These are phyloP conservation scores for Chiroxiphia lanceolata DNA, from an alignment of 2,797 vertebrate genomes.

Conservation along the genomic window DNA sequence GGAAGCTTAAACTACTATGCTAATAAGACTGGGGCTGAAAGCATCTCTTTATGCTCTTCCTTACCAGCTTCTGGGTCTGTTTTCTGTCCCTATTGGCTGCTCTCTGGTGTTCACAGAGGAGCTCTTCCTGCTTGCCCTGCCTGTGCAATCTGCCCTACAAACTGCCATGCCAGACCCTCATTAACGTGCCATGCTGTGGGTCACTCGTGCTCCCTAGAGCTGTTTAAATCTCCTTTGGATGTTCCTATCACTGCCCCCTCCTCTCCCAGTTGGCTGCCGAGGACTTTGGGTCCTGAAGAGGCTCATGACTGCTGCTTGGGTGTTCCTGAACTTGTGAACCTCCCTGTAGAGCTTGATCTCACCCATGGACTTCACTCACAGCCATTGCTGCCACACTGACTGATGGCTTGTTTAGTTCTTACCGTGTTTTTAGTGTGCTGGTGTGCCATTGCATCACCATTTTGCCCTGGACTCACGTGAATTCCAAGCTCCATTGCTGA, in stretches of 20 bases:
- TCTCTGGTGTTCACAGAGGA: not conserved
- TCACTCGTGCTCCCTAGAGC: not conserved
- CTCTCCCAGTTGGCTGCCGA: not conserved
- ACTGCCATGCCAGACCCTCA: not conserved
- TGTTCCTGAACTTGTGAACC: not conserved
- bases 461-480: not conserved
- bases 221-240: not conserved
- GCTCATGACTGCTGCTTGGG: not conserved
- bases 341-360: not conserved
- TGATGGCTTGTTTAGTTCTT: not conserved
- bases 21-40: not conserved
- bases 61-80: not conserved
- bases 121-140: not conserved
- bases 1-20: not conserved
- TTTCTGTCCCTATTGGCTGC: not conserved
- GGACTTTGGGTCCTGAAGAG: not conserved
- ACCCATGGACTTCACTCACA: not conserved
- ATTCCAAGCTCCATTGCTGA: not conserved
- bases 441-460: not conserved
- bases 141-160: not conserved
- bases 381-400: no score
- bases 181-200: not conserved
- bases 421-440: not conserved
- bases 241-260: not conserved
- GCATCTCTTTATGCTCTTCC: not conserved